Evolutionary conservation across 1,140 invertebrate genomes (phyloP).

Genomic region (Neotoxoptera formosana): DNA sequence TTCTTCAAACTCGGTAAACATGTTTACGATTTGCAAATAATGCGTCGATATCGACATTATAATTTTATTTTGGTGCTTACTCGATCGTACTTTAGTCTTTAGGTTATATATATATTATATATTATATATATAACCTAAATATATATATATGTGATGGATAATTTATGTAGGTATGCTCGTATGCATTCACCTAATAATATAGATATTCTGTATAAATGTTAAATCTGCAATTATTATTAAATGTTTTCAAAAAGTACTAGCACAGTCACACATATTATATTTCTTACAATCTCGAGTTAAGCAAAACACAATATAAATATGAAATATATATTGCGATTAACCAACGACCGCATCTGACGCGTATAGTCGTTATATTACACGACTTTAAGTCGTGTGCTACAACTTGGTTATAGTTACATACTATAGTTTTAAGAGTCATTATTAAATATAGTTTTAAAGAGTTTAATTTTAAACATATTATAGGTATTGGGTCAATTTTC

Average conservation of each 20-base stretch:
- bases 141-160: not conserved
- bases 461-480: too few species aligned
- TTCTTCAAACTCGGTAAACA: slow-evolving; percentile 21
- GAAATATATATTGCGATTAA: not conserved
- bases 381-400: not conserved
- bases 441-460: too few species aligned
- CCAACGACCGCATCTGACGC: not conserved
- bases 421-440: too few species aligned
- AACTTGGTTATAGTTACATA: too few species aligned
- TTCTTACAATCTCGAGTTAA: not conserved
- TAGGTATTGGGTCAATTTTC: not conserved
- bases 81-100: not conserved
- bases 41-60: not conserved
- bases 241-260: not conserved
- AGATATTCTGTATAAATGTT: not conserved
- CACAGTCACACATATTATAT: not conserved
- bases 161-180: not conserved
- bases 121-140: too few species aligned
- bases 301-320: not conserved
- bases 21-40: not conserved
- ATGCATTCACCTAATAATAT: not conserved
- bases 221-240: slow-evolving; percentile 12
- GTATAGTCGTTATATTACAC: not conserved
- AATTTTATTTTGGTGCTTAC: not conserved
- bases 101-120: not conserved